Evolutionary conservation across 2,797 vertebrate species (phyloP), one percentile per base, ranked within the genome.

Genomic region (Streptopelia turtur): DNA sequence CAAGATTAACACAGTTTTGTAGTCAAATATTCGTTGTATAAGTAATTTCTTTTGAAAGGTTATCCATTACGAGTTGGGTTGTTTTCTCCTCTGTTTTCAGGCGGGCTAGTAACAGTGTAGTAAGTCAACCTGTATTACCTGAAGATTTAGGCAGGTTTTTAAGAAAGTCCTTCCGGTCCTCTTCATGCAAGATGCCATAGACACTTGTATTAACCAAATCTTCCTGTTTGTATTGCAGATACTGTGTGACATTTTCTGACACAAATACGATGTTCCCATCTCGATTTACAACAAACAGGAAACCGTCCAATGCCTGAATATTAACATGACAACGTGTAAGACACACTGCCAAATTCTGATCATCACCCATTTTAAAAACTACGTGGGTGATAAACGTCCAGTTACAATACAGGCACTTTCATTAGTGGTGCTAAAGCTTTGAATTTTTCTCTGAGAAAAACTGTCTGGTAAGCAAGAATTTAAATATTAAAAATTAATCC

Each of bases 251-350:
- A 68, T 99, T 99, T 98, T 99, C 99, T 11, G 99, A 99, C 86
- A 99, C 99, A 95, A 99, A 99, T 16, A 99, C 99, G 83, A 99
- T 99, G 98, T 97, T 99, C 95, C 99, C 99, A 78, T 99, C 99
- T 92, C 99, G 98, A 97, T 99, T 99, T 75, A 99, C 99, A 90
- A 99, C 99, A 96, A 99, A 99, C 80, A 99, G 98, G 95, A 99
- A 99, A 69, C 99, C 99, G 8, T 99, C 99, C 97, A 99, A 96
- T 35, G 99, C 99, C 99, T 99, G 93, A 81, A 96, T 82, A 93
- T 94, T 69, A 94, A 94, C 5, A 22, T 4, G 43, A 81, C 28
- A 94, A 86, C 15, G 72, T 9, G 4, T 47, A 89, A 85, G 72
- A 83, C 59, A 93, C 6, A 89, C 9, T 0, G 2, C 13, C 24